A percentile compares a stretch with the other conserved stretches of the same genome.
Evolutionary conservation across 2,113 vertebrate genomes (phyloP).

Genomic region (Fulmarus glacialis): DNA sequence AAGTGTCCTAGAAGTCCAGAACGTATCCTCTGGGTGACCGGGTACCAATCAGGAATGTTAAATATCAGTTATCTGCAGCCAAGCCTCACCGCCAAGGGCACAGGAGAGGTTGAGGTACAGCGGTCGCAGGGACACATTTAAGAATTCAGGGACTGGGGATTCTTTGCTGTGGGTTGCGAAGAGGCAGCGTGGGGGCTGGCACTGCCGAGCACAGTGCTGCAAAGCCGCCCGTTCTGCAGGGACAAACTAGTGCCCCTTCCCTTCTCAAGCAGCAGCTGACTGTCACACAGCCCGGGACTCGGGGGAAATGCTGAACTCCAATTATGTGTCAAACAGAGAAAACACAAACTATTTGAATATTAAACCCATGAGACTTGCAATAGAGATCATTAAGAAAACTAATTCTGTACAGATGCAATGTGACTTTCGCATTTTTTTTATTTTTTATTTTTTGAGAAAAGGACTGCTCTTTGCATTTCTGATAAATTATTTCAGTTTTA

Average conservation of each 20-base stretch:
- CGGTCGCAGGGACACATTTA: neutral
- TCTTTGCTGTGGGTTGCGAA: no score
- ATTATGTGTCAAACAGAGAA: neutral
- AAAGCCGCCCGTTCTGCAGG: neutral
- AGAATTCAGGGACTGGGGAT: neutral
- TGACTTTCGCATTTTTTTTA: neutral
- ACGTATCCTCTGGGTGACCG: neutral
- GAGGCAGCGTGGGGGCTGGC: neutral
- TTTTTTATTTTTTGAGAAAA: neutral
- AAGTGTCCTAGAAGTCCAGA: neutral
- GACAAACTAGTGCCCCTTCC: neutral
- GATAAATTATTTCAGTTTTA: neutral
- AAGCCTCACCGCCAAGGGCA: neutral
- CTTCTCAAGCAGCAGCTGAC: neutral
- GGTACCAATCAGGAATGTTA: accelerated
- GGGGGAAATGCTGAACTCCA: neutral
- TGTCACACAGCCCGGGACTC: neutral
- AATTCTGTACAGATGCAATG: neutral
- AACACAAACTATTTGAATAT: neutral
- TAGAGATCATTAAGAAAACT: neutral
- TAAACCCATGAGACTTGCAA: neutral
- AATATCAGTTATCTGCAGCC: neutral
- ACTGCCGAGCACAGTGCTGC: accelerated
- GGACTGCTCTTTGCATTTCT: neutral
- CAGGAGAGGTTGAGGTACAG: neutral